Conservation (phyloP, 92 coral and sea anemone genomes). For the Palythoa caribaeorum region DNA sequence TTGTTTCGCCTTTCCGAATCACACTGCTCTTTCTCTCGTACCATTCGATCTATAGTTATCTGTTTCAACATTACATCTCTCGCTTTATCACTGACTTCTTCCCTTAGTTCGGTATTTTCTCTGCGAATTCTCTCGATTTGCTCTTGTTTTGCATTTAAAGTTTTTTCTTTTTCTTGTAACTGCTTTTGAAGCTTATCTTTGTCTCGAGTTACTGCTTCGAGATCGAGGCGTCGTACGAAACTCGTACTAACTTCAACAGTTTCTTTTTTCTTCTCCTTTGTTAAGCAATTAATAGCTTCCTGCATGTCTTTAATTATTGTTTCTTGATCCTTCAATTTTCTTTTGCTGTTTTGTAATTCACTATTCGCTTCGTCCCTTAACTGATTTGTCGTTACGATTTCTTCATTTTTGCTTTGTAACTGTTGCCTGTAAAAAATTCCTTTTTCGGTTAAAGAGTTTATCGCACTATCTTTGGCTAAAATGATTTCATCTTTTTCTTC, state of each 20-base stretch:
- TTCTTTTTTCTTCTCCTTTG: slow-evolving; percentile 15
- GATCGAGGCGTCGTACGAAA: slow-evolving; percentile 47
- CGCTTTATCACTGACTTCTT: slow-evolving; percentile 65
- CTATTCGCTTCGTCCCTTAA: slow-evolving; percentile 55
- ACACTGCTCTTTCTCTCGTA: slow-evolving; percentile 77
- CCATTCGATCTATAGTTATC: slow-evolving; percentile 73
- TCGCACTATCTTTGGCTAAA: slow-evolving; percentile 64
- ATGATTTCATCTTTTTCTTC: slow-evolving; percentile 74
- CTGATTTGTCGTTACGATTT: slow-evolving; percentile 60
- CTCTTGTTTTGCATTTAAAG: slow-evolving; percentile 67
- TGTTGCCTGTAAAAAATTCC: slow-evolving; percentile 16
- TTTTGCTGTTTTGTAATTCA: slow-evolving; percentile 39
- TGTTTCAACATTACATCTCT: slow-evolving; percentile 70
- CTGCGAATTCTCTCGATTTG: slow-evolving; percentile 49
- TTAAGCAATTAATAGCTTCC: slow-evolving; percentile 45
- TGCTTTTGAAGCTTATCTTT: slow-evolving; percentile 68
- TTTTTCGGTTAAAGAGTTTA: slow-evolving; percentile 59
- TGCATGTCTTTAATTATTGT: slow-evolving; percentile 66
- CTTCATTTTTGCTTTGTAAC: slow-evolving; percentile 48
- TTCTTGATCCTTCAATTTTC: slow-evolving; percentile 65
- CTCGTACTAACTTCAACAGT: slow-evolving; percentile 17
- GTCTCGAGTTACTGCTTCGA: slow-evolving; percentile 71
- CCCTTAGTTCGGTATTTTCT: slow-evolving; percentile 69
- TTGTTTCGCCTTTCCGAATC: slow-evolving; percentile 62
- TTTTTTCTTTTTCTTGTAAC: slow-evolving; percentile 61